These are phyloP conservation scores for Coregonus ussuriensis DNA, from an alignment of 2,797 vertebrate genomes.

Conservation along the genomic window DNA sequence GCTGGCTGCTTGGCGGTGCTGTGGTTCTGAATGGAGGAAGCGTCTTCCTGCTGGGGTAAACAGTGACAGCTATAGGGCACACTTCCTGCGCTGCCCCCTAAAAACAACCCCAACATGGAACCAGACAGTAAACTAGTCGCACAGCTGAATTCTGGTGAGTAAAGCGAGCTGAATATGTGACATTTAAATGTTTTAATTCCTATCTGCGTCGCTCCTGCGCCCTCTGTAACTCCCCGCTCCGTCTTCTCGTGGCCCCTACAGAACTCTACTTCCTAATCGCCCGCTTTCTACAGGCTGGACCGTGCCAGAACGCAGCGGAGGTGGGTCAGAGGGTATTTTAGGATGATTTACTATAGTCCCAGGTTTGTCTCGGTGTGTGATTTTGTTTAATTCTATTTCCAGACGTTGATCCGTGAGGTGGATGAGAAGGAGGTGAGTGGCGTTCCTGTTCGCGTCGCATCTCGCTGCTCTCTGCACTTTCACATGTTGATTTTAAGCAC, in stretches of 20 bases:
- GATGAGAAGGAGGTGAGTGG: conserved; percentile 96
- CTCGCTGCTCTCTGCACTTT: conserved; percentile 70
- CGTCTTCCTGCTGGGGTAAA: conserved; percentile 92
- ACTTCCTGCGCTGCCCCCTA: conserved; percentile 68
- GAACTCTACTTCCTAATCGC: conserved; percentile 99
- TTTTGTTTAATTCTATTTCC: conserved; percentile 73
- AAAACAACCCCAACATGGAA: conserved; percentile 83
- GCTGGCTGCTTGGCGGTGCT: conserved; percentile 71
- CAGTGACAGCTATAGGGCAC: conserved; percentile 94
- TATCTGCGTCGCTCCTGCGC: conserved; percentile 68
- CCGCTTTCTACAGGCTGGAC: conserved; percentile 96
- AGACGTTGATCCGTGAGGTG: conserved; percentile 97
- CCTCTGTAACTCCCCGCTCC: conserved; percentile 72
- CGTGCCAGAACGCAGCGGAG: conserved; percentile 96
- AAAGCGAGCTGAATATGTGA: conserved; percentile 70
- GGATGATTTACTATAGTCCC: conserved; percentile 54
- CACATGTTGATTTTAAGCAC: conserved; percentile 56
- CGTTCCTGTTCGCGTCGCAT: conserved; percentile 69
- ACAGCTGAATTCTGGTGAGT: conserved; percentile 97
- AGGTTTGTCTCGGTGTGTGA: conserved; percentile 58
- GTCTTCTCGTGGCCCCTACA: conserved; percentile 69
- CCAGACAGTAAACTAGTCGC: conserved; percentile 85
- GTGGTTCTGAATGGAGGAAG: conserved; percentile 92
- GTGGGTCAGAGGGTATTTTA: conserved; percentile 77
- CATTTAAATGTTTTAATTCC: conserved; percentile 68